phyloP scores from a whole-genome alignment of 2,113 vertebrate species.

The Coptodon bakossiorum region DNA sequence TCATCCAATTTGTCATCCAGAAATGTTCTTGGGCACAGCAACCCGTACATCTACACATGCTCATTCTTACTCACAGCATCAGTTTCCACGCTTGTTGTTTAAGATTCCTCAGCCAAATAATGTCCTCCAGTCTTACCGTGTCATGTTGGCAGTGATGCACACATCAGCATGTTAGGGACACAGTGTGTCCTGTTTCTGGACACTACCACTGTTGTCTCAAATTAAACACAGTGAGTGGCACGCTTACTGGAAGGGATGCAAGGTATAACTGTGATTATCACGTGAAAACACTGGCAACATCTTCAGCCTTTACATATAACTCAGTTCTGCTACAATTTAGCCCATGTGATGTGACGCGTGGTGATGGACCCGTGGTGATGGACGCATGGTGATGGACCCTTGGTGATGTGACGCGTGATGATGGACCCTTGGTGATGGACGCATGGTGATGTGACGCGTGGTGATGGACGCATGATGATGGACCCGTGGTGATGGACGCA shows the following conservation, averaged over 20 bases:
- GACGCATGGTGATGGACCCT: no score
- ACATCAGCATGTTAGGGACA: not conserved
- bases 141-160: not conserved
- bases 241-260: not conserved
- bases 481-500: fast-evolving
- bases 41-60: not conserved
- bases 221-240: not conserved
- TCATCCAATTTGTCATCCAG: not conserved
- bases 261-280: not conserved
- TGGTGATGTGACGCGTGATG: no score
- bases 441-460: fast-evolving
- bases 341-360: fast-evolving
- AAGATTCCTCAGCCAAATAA: not conserved
- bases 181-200: not conserved
- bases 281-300: not conserved
- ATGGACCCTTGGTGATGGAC: not conserved
- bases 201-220: not conserved
- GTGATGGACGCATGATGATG: fast-evolving
- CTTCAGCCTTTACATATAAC: not conserved
- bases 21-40: not conserved
- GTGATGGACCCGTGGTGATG: not conserved
- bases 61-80: not conserved
- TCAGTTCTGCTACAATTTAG: not conserved
- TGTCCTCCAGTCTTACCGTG: not conserved
- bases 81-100: not conserved